Evolutionary conservation across 2,888 invertebrate genomes (phyloP).

Genomic region (Oscheius onirici): DNA sequence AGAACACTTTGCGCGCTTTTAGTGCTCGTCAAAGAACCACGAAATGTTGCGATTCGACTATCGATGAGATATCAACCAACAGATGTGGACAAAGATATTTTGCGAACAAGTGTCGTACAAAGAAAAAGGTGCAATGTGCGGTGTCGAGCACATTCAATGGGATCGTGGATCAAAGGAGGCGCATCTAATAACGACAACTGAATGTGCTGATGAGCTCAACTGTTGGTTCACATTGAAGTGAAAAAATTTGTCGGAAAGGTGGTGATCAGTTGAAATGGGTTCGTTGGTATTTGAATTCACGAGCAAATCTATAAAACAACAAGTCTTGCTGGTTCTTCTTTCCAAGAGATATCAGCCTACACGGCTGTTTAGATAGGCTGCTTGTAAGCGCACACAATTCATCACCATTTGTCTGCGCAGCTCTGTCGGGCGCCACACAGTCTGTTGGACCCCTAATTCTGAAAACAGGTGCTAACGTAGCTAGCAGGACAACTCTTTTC

Average conservation of each 20-base stretch:
- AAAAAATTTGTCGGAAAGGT: neutral
- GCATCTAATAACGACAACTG: conserved; percentile 28
- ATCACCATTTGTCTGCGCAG: conserved; percentile 32
- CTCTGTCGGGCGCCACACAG: conserved; percentile 19
- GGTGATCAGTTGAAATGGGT: neutral
- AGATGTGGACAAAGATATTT: neutral
- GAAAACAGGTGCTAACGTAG: too few relatives aligned
- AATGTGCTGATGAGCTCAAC: conserved; percentile 29
- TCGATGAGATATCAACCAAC: conserved; percentile 4
- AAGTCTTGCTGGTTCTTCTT: conserved; percentile 2
- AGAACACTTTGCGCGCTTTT: conserved; percentile 29
- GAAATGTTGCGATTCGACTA: conserved; percentile 20
- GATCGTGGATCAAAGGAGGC: conserved; percentile 24
- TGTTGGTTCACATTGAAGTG: conserved; percentile 8
- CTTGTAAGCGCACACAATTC: conserved; percentile 28
- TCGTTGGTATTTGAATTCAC: neutral
- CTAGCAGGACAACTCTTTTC: too few relatives aligned
- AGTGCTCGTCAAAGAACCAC: conserved; percentile 24
- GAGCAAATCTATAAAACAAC: too few relatives aligned
- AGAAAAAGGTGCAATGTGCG: conserved; percentile 17
- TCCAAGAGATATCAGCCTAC: neutral
- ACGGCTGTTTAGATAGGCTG: conserved; percentile 29
- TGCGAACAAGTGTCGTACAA: conserved; percentile 10
- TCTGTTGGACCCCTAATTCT: conserved; percentile 1
- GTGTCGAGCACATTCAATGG: conserved; percentile 23